These are phyloP conservation scores for Pelochelys cantorii DNA, from an alignment of 2,797 vertebrate genomes.

Conservation along the genomic window DNA sequence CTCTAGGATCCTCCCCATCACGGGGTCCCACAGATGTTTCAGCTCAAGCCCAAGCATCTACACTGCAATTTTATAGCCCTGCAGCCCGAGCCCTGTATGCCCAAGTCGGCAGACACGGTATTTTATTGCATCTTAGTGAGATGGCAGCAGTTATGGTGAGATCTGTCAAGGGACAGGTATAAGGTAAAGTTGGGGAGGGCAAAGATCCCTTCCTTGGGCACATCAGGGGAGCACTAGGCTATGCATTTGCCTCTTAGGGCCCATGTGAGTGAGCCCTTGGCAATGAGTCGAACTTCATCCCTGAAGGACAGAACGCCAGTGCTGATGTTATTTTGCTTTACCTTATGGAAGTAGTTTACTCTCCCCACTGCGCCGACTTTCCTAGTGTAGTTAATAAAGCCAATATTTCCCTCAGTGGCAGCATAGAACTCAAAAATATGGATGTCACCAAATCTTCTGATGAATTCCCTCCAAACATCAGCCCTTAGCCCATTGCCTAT, in stretches of 20 bases:
- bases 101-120: neutral
- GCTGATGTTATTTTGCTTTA: conserved; percentile 58
- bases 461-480: conserved; percentile 88
- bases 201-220: neutral
- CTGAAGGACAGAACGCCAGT: neutral
- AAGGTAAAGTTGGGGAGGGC: neutral
- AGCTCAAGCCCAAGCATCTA: neutral
- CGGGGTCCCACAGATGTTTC: neutral
- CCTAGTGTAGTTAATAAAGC: conserved; percentile 86
- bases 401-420: conserved; percentile 88
- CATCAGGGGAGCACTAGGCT: neutral
- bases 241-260: neutral
- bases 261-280: neutral
- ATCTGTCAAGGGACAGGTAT: neutral
- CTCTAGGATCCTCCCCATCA: neutral
- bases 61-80: neutral
- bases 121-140: neutral
- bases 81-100: neutral
- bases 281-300: neutral
- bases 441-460: conserved; percentile 87
- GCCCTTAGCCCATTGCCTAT: conserved; percentile 86
- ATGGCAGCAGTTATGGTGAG: neutral
- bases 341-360: conserved; percentile 83
- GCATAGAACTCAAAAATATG: conserved; percentile 87
- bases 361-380: conserved; percentile 88